Evolutionary conservation across 2,113 vertebrate species (phyloP), one percentile per base, ranked within the genome.

Genomic region (Atherinomorus stipes): DNA sequence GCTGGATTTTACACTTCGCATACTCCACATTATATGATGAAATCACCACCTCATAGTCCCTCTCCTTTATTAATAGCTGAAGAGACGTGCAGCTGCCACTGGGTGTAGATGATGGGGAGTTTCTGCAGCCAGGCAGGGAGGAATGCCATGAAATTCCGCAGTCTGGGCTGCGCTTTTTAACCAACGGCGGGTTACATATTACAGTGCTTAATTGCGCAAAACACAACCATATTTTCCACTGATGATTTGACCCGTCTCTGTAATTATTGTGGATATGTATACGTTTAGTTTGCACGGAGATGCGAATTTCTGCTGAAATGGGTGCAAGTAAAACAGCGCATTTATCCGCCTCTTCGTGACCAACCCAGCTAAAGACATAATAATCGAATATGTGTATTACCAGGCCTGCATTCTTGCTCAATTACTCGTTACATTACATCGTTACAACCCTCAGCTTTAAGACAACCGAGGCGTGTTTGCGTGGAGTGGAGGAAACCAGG

Each of bases 71-170:
- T 26, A 47, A 28, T 7, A 18, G 0, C 19, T 50, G 18, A 18
- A 0, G 21, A 37, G 0, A 53, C 0, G 34, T 26, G 28, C 42
- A 49, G 28, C 4, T 57, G 13, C 0, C n/a, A 12, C 28, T 10
- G 42, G 7, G 47, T 18, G 15, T 1, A 22, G 16, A 47, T 47
- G 21, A 60, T 15, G 1, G 22, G 11, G 66, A 52, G 34, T 62
- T 60, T 2, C n/a, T 74, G 67, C 79, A 70, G 73, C 61, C 72
- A 70, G 44, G 61, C 42, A 49, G 25, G 44, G 34, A 61, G 58
- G 38, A 10, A 38, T 54, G 37, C 53, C 51, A 45, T n/a, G 23
- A 64, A 70, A 22, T 51, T 75, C 64, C 34, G 74, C 78, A 83
- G 64, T 78, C 58, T 1, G 9, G 60, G 52, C 60, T 80, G 74